Evolutionary conservation across 2,888 invertebrate genomes (phyloP).

Genomic region (Limenitis arthemis): DNA sequence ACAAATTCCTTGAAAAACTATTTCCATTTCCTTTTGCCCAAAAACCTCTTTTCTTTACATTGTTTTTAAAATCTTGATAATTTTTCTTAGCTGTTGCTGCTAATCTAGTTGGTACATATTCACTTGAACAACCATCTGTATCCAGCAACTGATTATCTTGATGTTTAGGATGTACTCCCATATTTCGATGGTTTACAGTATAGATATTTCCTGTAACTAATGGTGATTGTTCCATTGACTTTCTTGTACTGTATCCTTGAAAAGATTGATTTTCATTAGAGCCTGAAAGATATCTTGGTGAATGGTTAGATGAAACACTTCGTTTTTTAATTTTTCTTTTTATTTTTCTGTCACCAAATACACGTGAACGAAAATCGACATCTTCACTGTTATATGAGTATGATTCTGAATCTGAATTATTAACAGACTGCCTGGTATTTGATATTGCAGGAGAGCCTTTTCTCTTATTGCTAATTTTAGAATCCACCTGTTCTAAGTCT

Average conservation of each 20-base stretch:
- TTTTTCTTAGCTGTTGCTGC: slow-evolving; percentile 57
- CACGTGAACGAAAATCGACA: slow-evolving; percentile 56
- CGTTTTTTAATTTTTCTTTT: slow-evolving; percentile 44
- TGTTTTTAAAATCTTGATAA: slow-evolving; percentile 62
- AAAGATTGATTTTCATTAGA: slow-evolving; percentile 32
- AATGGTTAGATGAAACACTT: slow-evolving; percentile 12
- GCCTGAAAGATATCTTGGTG: background rate
- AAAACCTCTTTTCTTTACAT: slow-evolving; percentile 56
- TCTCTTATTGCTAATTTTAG: slow-evolving; percentile 30
- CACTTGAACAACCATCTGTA: slow-evolving; percentile 51
- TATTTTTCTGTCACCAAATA: slow-evolving; percentile 47
- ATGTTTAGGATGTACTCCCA: slow-evolving; percentile 38
- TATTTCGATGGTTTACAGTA: slow-evolving; percentile 49
- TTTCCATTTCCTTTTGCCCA: slow-evolving; percentile 63
- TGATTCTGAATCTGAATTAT: slow-evolving; percentile 54
- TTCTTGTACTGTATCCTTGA: slow-evolving; percentile 52
- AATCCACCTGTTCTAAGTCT: slow-evolving; percentile 38
- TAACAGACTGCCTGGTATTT: slow-evolving; percentile 30
- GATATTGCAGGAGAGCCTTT: slow-evolving; percentile 23
- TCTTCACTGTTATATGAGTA: slow-evolving; percentile 57
- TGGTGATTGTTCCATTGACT: slow-evolving; percentile 45
- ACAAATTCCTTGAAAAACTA: slow-evolving; percentile 34
- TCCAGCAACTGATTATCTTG: slow-evolving; percentile 35
- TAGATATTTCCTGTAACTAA: slow-evolving; percentile 59
- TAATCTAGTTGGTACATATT: slow-evolving; percentile 63